phyloP scores from a whole-genome alignment of 2,113 vertebrate species.

The Petrocephalus microphthalmus region DNA sequence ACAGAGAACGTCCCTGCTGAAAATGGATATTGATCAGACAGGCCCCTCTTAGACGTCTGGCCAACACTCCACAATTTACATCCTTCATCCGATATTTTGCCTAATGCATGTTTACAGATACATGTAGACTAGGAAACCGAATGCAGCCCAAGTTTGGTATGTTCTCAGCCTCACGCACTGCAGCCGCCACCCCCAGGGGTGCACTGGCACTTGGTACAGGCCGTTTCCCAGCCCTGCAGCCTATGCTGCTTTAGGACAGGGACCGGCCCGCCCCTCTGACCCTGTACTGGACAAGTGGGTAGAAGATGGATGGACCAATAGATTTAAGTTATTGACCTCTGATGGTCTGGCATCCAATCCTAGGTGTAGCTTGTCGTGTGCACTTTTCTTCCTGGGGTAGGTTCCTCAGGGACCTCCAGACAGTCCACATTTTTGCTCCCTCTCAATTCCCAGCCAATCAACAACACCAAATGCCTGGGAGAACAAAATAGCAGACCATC shows the following conservation, averaged over 20 bases:
- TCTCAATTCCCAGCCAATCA: neutral
- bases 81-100: neutral
- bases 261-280: neutral
- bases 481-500: neutral
- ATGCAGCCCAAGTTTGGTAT: neutral
- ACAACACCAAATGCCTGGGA: neutral
- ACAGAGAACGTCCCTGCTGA: conserved; percentile 5
- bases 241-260: neutral
- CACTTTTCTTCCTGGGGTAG: neutral
- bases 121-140: neutral
- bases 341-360: neutral
- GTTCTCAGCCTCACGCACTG: neutral
- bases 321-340: neutral
- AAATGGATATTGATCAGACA: conserved; percentile 23
- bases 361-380: neutral
- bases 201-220: neutral
- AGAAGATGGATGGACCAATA: neutral
- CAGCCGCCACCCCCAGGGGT: neutral
- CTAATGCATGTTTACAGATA: neutral
- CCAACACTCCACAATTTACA: neutral
- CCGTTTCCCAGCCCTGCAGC: neutral
- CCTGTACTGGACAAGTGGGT: neutral
- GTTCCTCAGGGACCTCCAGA: neutral
- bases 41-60: neutral
- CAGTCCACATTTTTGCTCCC: neutral